phyloP scores from a whole-genome alignment of 2,113 vertebrate species.

The Glaucomys volans region DNA sequence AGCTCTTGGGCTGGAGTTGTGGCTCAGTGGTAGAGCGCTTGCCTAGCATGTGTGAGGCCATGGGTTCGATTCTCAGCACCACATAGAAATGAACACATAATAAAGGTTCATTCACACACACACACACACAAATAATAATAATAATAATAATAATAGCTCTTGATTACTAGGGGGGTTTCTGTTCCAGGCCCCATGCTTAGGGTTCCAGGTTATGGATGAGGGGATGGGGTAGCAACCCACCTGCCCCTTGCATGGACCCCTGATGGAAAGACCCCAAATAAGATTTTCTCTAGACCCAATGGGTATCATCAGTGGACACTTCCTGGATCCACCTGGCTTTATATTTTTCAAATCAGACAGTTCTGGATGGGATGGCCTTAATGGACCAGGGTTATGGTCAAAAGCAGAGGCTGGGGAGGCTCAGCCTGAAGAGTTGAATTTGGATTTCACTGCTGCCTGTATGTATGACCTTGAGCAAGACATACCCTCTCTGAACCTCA shows the following conservation, averaged over 20 bases:
- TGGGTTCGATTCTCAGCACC: too few relatives aligned
- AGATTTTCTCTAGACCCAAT: background rate
- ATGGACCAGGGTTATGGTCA: background rate
- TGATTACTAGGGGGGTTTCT: background rate
- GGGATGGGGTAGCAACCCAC: too few relatives aligned
- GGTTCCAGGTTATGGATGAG: background rate
- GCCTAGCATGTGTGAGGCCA: too few relatives aligned
- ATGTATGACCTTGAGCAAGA: background rate
- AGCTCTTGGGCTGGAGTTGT: too few relatives aligned
- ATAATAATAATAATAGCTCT: background rate
- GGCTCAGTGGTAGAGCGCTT: too few relatives aligned
- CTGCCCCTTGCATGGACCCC: background rate
- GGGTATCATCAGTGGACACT: background rate
- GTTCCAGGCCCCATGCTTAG: background rate
- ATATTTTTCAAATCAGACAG: background rate
- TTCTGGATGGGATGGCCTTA: background rate
- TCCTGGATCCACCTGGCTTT: background rate
- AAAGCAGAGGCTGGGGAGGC: background rate
- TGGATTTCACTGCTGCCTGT: background rate
- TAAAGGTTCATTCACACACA: too few relatives aligned
- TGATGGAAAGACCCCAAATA: background rate
- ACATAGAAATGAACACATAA: too few relatives aligned
- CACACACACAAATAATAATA: too few relatives aligned
- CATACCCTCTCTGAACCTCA: background rate
- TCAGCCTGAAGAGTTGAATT: background rate